Evolutionary conservation across 2,888 invertebrate species (phyloP).

Genomic region (Loripinus fragilis): DNA sequence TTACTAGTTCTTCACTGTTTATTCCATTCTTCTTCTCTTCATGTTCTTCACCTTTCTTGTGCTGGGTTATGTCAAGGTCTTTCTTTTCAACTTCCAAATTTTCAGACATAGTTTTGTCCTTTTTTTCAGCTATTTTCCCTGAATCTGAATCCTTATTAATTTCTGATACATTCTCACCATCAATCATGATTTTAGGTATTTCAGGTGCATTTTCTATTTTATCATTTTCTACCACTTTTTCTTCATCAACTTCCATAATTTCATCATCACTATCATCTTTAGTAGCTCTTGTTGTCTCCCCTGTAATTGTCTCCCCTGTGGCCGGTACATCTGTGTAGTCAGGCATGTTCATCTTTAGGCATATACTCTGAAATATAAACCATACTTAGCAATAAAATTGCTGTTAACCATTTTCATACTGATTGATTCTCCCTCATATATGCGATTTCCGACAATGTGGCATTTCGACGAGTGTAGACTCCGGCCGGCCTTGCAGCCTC

Average conservation of each 20-base stretch:
- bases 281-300: not conserved
- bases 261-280: not conserved
- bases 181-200: no score
- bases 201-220: not conserved
- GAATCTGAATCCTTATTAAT: not conserved
- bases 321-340: constrained; percentile 47
- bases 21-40: no score
- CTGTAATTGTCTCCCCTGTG: not conserved
- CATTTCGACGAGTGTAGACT: no score
- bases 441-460: no score
- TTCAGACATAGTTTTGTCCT: not conserved
- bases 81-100: not conserved
- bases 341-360: constrained; percentile 74
- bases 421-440: no score
- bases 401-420: no score
- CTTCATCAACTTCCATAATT: constrained; percentile 20
- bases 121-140: not conserved
- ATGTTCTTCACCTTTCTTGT: not conserved
- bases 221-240: constrained; percentile 10
- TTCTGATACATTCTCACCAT: no score
- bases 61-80: not conserved
- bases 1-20: no score
- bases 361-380: constrained; percentile 81
- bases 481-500: no score
- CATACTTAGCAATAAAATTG: no score